Base-by-base conservation (phyloP, 1,140 invertebrate species). In the Camponotus pennsylvanicus region DNA sequence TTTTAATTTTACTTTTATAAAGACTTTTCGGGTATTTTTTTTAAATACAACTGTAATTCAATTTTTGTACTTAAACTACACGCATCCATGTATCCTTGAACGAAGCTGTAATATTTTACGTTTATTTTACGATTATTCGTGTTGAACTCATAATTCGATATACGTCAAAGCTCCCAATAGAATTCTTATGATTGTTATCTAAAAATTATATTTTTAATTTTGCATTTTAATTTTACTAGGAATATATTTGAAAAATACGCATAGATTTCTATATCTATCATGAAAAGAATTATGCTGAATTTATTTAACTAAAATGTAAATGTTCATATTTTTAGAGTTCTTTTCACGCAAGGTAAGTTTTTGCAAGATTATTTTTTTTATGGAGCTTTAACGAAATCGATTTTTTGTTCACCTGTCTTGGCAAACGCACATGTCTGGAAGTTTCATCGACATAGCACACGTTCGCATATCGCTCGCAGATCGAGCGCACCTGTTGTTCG, bases 401-500 rank as follows among this genome's bases (percentile, higher is more conserved):
- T 57, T 69, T 85, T 80, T 86, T 64, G 88, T 73, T 70, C 83
- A 89, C 82, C 75, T 88, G 85, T 45, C 88, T 83, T 73, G 88
- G 88, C 73, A 86, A 86, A 66, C 88, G 84, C 80, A 78, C 73
- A 59, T 61, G 52, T 61, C 52, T 15, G 55, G 52, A 59, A 71
- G n/a, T 37, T 71, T 69, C 76, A n/a, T 55, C 64, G 63, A 71
- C 64, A 55, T 76, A 70, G 75, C 37, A 52, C 37, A 57, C 42
- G 21, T 59, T 34, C 61, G 40, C 57, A 21, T 77, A 52, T 66
- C 73, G 15, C 13, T 59, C 18, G 52, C 66, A 13, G 34, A 27
- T 80, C 69, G 69, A 37, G 69, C 77, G 75, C 88, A 89, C 88
- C 85, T 89, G 87, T 89, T 88, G 87, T 88, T 75, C 87, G 69